A percentile compares a stretch with the other conserved stretches of the same genome.
These are phyloP conservation scores for Drosophila sucinea DNA, from an alignment of 1,140 invertebrate species.

Conservation along the genomic window DNA sequence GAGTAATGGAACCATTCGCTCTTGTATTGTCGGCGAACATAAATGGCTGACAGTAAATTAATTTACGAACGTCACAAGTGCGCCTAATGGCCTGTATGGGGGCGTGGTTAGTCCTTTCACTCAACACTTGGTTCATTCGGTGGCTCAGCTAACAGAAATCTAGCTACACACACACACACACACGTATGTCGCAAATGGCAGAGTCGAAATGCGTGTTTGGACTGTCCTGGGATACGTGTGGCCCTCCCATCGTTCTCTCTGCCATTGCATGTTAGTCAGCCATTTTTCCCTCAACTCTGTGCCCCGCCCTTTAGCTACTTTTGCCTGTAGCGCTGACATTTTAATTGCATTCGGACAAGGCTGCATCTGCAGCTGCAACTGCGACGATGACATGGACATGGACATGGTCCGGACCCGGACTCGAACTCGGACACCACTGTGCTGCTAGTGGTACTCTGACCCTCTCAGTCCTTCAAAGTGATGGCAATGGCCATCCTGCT, in stretches of 20 bases:
- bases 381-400: conserved; percentile 22
- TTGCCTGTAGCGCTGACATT: conserved; percentile 56
- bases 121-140: conserved; percentile 19
- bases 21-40: conserved; percentile 39
- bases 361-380: conserved; percentile 42
- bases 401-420: not conserved
- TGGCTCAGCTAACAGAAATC: conserved; percentile 39
- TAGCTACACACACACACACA: conserved; percentile 23
- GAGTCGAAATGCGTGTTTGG: conserved; percentile 62
- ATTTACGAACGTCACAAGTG: conserved; percentile 78
- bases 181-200: conserved; percentile 13
- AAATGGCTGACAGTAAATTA: conserved; percentile 76
- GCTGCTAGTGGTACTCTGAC: not conserved
- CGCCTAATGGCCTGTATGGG: conserved; percentile 60
- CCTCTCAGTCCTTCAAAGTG: conserved; percentile 1
- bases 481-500: conserved; percentile 16
- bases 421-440: not conserved
- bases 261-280: conserved; percentile 42
- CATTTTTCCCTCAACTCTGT: conserved; percentile 41
- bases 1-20: conserved; percentile 18
- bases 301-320: conserved; percentile 21
- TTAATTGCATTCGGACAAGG: conserved; percentile 72
- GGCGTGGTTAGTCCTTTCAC: conserved; percentile 36
- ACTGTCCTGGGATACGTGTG: conserved; percentile 15
- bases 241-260: conserved; percentile 24